A percentile compares a stretch with the other conserved stretches of the same genome.
phyloP scores from a whole-genome alignment of 1,140 invertebrate species.

The Anastrepha obliqua region DNA sequence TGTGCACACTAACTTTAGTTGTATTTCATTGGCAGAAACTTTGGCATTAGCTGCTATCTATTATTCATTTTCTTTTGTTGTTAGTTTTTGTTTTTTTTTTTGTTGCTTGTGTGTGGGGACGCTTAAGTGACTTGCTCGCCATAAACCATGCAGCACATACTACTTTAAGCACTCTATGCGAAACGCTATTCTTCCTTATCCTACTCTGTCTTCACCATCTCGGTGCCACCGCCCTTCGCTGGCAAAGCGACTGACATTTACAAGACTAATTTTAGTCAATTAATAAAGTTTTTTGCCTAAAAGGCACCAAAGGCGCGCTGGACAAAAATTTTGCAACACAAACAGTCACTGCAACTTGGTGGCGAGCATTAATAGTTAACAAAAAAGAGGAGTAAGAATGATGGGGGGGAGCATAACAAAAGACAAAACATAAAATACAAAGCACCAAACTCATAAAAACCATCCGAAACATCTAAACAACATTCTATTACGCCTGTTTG shows the following conservation, averaged over 20 bases:
- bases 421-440: constrained; percentile 5
- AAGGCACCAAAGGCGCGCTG: constrained; percentile 17
- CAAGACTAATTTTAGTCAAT: constrained; percentile 36
- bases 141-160: too few species aligned
- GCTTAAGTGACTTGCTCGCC: neutral
- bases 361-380: neutral
- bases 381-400: too few species aligned
- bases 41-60: neutral
- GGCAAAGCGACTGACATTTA: constrained; percentile 8
- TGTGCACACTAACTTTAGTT: neutral
- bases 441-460: neutral
- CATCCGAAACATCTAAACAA: neutral
- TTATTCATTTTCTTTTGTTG: neutral
- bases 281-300: constrained; percentile 36
- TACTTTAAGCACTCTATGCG: neutral
- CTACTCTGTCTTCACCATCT: too few species aligned
- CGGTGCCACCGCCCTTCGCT: neutral
- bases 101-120: neutral
- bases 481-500: neutral
- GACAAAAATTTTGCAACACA: neutral
- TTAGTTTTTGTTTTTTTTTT: too few species aligned
- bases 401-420: neutral
- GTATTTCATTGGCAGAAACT: neutral
- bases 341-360: neutral
- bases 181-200: too few species aligned